Base-by-base conservation (phyloP, 2,888 invertebrate species). In the Cyaniris semiargus region DNA sequence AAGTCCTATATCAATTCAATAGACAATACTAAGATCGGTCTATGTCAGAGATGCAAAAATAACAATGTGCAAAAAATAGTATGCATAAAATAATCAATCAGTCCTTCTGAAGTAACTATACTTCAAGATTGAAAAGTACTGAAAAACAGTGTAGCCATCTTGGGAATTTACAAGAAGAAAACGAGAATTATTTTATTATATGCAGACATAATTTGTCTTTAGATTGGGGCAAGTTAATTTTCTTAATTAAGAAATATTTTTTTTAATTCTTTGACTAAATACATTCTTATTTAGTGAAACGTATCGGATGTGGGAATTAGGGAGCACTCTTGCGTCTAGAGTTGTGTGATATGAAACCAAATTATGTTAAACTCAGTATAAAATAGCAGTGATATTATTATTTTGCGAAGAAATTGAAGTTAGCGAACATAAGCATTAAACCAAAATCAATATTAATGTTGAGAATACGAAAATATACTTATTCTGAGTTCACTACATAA, bases 281-380 rank as follows among this genome's bases (percentile, higher is more conserved):
- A 7, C 23, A 23, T 27, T 66, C 27, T 27, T 66, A 15, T 66
- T 66, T 18, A 27, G 31, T 27, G 4, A 15, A 66, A 31, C 4
- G 27, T 66, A 27, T 66, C 66, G 66, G 66, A 27, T 66, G 27
- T 66, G 23, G 27, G 18, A 21, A 66, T 27, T 23, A 31, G 15
- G 66, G 18, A 66, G 27, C 15, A 31, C 66, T 66, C 66, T 15
- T 27, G 18, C 27, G 18, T 31, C 23, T 60, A 23, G 66, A 66
- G 66, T 31, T 66, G 27, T 66, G 66, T 66, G 66, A 66, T 66
- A 66, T 66, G 23, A 18, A 66, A 66, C 66, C 66, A 66, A 66
- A 66, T 66, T 66, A 66, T 15, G 15, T 66, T 66, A 66, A 23
- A 66, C 66, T 31, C 66, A 31, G 7, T 66, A 27, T 15, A 18